Evolutionary conservation across 2,888 invertebrate genomes (phyloP).

Genomic region (Yponomeuta cagnagella): DNA sequence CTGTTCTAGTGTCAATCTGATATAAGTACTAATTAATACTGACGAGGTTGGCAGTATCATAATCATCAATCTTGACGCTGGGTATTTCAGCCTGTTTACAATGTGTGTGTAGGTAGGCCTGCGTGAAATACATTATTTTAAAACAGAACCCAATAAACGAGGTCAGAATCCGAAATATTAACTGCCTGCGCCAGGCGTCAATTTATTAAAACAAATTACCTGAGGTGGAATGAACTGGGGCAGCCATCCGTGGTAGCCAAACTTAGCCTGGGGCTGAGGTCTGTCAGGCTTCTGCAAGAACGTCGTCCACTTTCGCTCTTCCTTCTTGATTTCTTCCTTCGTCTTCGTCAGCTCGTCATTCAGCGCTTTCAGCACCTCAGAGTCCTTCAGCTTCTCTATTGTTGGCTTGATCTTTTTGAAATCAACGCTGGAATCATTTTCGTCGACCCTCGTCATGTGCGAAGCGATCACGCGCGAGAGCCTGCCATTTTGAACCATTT

Average conservation of each 20-base stretch:
- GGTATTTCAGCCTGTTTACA: no score
- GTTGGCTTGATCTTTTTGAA: conserved; percentile 81
- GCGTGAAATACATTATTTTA: no score
- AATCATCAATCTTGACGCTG: no score
- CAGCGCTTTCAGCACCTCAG: conserved; percentile 79
- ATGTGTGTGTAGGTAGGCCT: no score
- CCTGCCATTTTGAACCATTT: conserved; percentile 43
- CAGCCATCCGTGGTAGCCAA: conserved; percentile 41
- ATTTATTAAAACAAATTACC: conserved; percentile 29
- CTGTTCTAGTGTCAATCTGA: no score
- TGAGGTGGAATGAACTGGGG: conserved; percentile 32
- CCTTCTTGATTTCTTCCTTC: conserved; percentile 66
- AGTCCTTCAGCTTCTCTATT: conserved; percentile 78
- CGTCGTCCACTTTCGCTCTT: conserved; percentile 81
- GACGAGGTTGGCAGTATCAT: no score
- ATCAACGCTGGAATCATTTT: conserved; percentile 76
- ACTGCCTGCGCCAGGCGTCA: no score
- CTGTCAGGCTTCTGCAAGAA: conserved; percentile 85
- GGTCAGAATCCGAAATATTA: no score
- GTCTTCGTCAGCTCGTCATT: conserved; percentile 73
- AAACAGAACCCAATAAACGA: no score
- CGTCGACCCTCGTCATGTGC: conserved; percentile 53
- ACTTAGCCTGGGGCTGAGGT: conserved; percentile 73
- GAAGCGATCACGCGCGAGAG: conserved; percentile 52
- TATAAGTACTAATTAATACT: no score